Evolutionary conservation across 1,140 invertebrate species (phyloP).

Genomic region (Drosophila ercepeae): DNA sequence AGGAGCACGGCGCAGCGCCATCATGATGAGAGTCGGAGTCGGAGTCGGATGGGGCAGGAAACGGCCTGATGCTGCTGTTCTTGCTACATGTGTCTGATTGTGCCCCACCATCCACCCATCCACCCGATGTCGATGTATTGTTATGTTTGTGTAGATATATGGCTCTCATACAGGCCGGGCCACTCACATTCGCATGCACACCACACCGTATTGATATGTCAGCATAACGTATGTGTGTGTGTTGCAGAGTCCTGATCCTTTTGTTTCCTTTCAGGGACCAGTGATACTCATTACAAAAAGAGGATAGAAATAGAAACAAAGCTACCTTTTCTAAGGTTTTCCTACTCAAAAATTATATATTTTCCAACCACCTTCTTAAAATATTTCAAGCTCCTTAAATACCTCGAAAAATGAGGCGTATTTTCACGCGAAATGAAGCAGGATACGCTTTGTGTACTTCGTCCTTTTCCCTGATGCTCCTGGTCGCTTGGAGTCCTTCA

Average conservation of each 20-base stretch:
- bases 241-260: conserved; percentile 58
- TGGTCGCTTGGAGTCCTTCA: conserved; percentile 59
- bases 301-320: background rate
- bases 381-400: no score
- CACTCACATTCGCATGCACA: conserved; percentile 1
- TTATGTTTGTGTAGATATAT: conserved; percentile 70
- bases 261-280: conserved; percentile 52
- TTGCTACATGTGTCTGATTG: background rate
- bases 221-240: conserved; percentile 26
- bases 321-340: no score
- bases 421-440: conserved; percentile 46
- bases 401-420: conserved; percentile 29
- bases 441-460: background rate
- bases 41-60: conserved; percentile 5
- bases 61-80: conserved; percentile 9
- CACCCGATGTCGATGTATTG: conserved; percentile 41
- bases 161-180: conserved; percentile 34
- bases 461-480: conserved; percentile 1
- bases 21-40: conserved; percentile 1
- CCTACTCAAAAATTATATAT: no score
- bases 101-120: no score
- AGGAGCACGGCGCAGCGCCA: conserved; percentile 16
- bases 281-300: conserved; percentile 57
- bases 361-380: background rate
- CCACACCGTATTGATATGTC: conserved; percentile 28